phyloP scores from a whole-genome alignment of 2,797 vertebrate genomes.

The Thaleichthys pacificus region DNA sequence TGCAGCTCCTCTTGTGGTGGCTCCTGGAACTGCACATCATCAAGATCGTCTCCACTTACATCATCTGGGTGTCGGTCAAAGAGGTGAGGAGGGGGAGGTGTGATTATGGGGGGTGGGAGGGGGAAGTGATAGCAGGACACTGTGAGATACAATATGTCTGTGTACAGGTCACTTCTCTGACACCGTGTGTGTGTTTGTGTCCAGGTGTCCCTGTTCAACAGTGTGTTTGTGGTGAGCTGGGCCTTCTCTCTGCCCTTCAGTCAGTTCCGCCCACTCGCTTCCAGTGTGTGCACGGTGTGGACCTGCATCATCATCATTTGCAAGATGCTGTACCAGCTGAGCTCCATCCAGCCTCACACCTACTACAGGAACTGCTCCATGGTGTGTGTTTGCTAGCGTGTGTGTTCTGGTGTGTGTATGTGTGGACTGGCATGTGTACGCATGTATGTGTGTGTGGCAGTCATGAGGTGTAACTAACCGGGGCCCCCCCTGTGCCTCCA shows the following conservation, averaged over 20 bases:
- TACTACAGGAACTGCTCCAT: slow-evolving; percentile 86
- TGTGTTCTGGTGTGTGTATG: neutral
- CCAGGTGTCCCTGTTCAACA: slow-evolving; percentile 88
- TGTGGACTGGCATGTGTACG: neutral
- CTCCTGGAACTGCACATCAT: slow-evolving; percentile 90
- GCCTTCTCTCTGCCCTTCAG: slow-evolving; percentile 87
- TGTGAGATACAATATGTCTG: neutral
- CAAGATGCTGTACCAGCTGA: slow-evolving; percentile 96
- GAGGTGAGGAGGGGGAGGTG: slow-evolving; percentile 76
- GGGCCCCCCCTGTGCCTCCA: slow-evolving; percentile 17
- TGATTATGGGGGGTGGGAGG: slow-evolving; percentile 64
- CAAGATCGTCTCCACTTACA: slow-evolving; percentile 91
- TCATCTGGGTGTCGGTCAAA: slow-evolving; percentile 92
- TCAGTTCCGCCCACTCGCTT: slow-evolving; percentile 84
- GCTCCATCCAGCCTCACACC: slow-evolving; percentile 80
- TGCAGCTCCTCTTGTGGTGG: slow-evolving; percentile 94
- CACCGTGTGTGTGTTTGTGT: neutral
- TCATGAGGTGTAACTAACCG: slow-evolving; percentile 51
- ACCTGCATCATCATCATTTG: slow-evolving; percentile 92
- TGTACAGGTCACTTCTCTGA: neutral
- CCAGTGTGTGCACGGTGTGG: slow-evolving; percentile 91
- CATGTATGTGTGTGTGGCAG: slow-evolving; percentile 41
- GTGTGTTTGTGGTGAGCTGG: slow-evolving; percentile 89
- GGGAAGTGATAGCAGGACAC: neutral
- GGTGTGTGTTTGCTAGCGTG: slow-evolving; percentile 62